These are phyloP conservation scores for human (Homo sapiens) DNA, from an alignment of 2,113 vertebrate species.

Conservation along the genomic window DNA sequence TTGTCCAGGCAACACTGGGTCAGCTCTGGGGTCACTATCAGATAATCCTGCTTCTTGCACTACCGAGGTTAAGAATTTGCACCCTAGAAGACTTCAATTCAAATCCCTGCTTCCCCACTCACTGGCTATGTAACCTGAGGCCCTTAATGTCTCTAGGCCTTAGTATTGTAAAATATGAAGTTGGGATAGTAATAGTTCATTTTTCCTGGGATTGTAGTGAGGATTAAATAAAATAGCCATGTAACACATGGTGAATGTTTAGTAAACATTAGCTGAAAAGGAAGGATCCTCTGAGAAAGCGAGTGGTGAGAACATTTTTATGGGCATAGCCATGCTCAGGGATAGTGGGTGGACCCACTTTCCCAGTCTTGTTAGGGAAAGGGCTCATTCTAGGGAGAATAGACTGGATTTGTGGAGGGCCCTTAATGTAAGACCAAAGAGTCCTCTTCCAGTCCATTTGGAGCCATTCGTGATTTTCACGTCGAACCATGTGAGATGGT, in stretches of 20 bases:
- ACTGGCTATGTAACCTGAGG: background rate
- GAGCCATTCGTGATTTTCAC: constrained; percentile 17
- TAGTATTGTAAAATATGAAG: background rate
- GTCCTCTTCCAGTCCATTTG: background rate
- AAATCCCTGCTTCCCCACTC: background rate
- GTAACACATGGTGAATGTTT: background rate
- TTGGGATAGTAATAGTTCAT: background rate
- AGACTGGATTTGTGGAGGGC: background rate
- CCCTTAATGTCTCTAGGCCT: background rate
- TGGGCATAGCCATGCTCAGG: background rate
- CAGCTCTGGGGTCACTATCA: background rate
- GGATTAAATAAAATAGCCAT: background rate
- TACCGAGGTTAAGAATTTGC: background rate
- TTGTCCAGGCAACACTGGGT: background rate
- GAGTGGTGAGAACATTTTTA: background rate
- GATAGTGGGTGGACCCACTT: background rate
- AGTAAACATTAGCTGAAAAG: background rate
- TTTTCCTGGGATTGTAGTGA: background rate
- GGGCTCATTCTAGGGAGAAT: background rate
- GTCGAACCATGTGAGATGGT: background rate
- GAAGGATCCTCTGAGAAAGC: background rate
- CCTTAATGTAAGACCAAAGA: background rate
- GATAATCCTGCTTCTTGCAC: background rate
- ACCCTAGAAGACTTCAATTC: background rate
- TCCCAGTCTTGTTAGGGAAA: background rate